These are phyloP conservation scores for Oryzias curvinotus DNA, from an alignment of 2,113 vertebrate species.

Conservation along the genomic window DNA sequence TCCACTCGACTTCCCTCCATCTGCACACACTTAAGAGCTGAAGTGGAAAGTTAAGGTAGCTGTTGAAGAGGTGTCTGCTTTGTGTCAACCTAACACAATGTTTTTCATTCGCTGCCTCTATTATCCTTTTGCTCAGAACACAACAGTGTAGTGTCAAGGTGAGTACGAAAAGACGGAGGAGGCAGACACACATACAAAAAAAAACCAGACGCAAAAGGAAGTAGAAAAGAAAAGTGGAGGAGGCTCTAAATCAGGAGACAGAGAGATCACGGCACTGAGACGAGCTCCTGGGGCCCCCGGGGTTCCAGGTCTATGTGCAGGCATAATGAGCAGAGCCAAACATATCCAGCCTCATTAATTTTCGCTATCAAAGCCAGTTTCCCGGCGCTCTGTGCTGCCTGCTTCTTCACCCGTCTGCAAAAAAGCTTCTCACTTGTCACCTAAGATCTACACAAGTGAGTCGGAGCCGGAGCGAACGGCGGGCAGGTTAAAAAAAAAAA, in stretches of 20 bases:
- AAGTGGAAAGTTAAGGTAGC: slow-evolving; percentile 68
- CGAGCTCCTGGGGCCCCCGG: slow-evolving; percentile 48
- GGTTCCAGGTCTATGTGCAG: slow-evolving; percentile 64
- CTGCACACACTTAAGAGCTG: slow-evolving; percentile 31
- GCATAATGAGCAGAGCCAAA: slow-evolving; percentile 72
- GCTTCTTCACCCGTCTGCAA: slow-evolving; percentile 61
- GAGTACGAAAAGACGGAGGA: slow-evolving; percentile 8
- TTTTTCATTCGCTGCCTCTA: slow-evolving; percentile 65
- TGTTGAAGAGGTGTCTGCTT: slow-evolving; percentile 65
- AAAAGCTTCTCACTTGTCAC: slow-evolving; percentile 63
- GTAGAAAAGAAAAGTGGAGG: slow-evolving; percentile 45
- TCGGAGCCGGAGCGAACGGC: slow-evolving; percentile 27
- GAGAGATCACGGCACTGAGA: slow-evolving; percentile 55
- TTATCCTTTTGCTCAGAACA: slow-evolving; percentile 59
- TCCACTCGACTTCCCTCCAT: slow-evolving; percentile 34
- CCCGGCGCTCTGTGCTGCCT: slow-evolving; percentile 33
- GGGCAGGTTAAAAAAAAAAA: not conserved
- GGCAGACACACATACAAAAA: slow-evolving; percentile 12
- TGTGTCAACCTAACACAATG: slow-evolving; percentile 49
- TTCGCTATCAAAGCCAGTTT: slow-evolving; percentile 70
- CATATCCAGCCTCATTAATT: slow-evolving; percentile 78
- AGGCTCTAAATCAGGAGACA: slow-evolving; percentile 62
- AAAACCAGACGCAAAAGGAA: slow-evolving; percentile 34
- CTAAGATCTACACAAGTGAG: slow-evolving; percentile 67
- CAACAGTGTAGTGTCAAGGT: slow-evolving; percentile 29